Evolutionary conservation across 2,888 invertebrate genomes (phyloP).

Genomic region (Periphyllus acericola): DNA sequence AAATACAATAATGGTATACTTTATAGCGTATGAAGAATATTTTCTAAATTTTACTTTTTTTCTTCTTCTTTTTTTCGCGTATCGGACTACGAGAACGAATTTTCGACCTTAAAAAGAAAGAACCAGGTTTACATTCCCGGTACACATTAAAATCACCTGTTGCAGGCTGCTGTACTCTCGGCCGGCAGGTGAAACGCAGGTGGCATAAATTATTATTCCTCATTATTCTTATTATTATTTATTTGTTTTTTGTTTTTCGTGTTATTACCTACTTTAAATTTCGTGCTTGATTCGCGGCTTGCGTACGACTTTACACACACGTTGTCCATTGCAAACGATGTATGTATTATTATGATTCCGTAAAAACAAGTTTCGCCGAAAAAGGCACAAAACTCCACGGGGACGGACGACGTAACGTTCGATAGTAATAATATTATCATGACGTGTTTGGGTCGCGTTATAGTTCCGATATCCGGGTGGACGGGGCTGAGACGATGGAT

Average conservation of each 20-base stretch:
- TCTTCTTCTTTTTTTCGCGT: background rate
- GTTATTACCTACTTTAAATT: background rate
- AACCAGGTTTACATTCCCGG: constrained; percentile 24
- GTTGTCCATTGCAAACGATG: background rate
- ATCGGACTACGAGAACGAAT: background rate
- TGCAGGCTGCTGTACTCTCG: background rate
- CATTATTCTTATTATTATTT: background rate
- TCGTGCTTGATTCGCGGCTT: constrained; percentile 2
- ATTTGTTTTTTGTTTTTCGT: background rate
- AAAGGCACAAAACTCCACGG: background rate
- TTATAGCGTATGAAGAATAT: too few species aligned
- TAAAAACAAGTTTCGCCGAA: background rate
- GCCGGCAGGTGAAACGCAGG: constrained; percentile 50
- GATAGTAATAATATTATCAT: background rate
- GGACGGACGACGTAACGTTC: background rate
- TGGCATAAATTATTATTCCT: constrained; percentile 45
- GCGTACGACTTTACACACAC: background rate
- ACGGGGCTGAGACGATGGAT: too few species aligned
- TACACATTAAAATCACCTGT: constrained; percentile 43
- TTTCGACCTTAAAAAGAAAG: background rate
- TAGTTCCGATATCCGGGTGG: too few species aligned
- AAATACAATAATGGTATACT: too few species aligned
- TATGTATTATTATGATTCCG: background rate
- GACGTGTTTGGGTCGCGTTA: background rate
- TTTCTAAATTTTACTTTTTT: too few species aligned